Conservation (phyloP, 2,113 vertebrate genomes). For the western clawed frog (Xenopus tropicalis) region UCB_Xtro_10.0 CM004446.2:64869001-64869500, state of each 20-base stretch:
- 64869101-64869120: conserved; percentile 68
- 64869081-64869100: conserved; percentile 91
- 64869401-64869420: too few species aligned
- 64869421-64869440: conserved; percentile 83
- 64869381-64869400: not conserved
- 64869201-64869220: conserved; percentile 84
- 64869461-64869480: conserved; percentile 88
- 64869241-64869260: conserved; percentile 87
- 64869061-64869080: conserved; percentile 91
- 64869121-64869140: conserved; percentile 79
- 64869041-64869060: conserved; percentile 93
- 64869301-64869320: not conserved
- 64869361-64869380: not conserved
- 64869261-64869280: conserved; percentile 73
- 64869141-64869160: conserved; percentile 82
- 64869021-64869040: conserved; percentile 96
- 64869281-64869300: not conserved
- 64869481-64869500: conserved; percentile 95
- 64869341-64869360: too few species aligned
- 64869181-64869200: conserved; percentile 88
- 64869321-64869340: not conserved
- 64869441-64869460: conserved; percentile 92
- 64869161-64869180: conserved; percentile 88
- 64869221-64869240: conserved; percentile 85
- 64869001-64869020: conserved; percentile 85